Percentiles rank a stretch among this genome's conserved stretches.
These are phyloP conservation scores for Oegoconia quadripuncta DNA, from an alignment of 2,888 invertebrate genomes.

Conservation along the genomic window DNA sequence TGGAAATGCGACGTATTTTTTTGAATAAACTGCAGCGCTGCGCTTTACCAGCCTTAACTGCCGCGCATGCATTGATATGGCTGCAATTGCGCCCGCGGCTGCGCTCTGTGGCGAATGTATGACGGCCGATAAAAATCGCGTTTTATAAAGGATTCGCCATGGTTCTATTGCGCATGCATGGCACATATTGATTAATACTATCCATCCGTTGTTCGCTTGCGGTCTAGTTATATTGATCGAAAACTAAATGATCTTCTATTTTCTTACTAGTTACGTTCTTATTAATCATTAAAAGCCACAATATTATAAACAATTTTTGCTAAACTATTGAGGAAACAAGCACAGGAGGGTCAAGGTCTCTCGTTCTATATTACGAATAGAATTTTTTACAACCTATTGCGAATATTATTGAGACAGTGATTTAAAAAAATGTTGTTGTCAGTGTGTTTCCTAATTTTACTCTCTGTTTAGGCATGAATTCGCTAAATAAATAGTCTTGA, in stretches of 20 bases:
- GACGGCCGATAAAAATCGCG: constrained; percentile 22
- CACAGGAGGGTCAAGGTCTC: constrained; percentile 2
- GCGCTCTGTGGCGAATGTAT: constrained; percentile 25
- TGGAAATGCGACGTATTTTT: background rate
- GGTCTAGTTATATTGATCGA: too few relatives aligned
- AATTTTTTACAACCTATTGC: constrained; percentile 1
- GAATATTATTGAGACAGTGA: background rate
- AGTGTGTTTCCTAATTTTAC: too few relatives aligned
- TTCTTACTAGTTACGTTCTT: too few relatives aligned
- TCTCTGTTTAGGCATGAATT: too few relatives aligned
- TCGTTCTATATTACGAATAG: background rate
- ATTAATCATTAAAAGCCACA: too few relatives aligned
- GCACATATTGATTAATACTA: background rate
- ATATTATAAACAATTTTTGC: background rate
- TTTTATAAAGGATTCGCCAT: constrained; percentile 29
- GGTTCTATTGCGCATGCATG: constrained; percentile 17
- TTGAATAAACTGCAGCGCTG: background rate
- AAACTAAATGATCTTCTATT: too few relatives aligned
- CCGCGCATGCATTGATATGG: background rate
- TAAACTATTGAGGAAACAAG: background rate
- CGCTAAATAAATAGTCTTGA: too few relatives aligned
- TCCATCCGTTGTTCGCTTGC: background rate
- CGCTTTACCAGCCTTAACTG: background rate
- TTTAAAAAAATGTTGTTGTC: background rate
- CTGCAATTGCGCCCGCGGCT: constrained; percentile 10